Conservation (phyloP, 2,888 invertebrate genomes). For the Eupithecia exiguata region DNA sequence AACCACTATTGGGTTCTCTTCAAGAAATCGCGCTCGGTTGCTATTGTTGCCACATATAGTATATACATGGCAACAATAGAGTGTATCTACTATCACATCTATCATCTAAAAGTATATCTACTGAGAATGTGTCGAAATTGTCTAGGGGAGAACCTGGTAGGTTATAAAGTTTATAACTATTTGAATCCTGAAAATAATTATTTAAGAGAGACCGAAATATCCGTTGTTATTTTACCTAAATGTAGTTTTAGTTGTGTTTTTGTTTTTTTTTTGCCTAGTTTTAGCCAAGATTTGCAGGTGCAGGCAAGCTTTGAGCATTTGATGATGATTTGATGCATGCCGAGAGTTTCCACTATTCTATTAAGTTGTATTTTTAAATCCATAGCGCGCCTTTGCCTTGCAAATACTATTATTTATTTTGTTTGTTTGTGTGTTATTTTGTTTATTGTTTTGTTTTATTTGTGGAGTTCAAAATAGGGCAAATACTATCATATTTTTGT, state of each 20-base stretch:
- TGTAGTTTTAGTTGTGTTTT: too few relatives aligned
- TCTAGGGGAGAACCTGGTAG: neutral
- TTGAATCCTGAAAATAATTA: neutral
- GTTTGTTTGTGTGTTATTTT: too few relatives aligned
- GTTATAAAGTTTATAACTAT: neutral
- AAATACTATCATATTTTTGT: neutral
- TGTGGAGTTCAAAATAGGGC: too few relatives aligned
- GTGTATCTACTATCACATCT: too few relatives aligned
- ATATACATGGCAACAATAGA: too few relatives aligned
- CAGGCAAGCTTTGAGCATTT: neutral
- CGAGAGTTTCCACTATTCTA: neutral
- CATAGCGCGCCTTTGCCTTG: neutral
- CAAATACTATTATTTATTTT: neutral
- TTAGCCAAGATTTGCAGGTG: too few relatives aligned
- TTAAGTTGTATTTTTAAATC: neutral
- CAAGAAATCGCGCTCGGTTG: neutral
- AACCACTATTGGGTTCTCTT: neutral
- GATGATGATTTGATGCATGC: too few relatives aligned
- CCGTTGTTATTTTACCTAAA: too few relatives aligned
- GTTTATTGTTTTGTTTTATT: too few relatives aligned
- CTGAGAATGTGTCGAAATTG: neutral
- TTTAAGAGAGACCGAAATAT: neutral
- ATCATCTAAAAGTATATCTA: too few relatives aligned
- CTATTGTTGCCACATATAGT: neutral
- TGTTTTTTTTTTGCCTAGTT: too few relatives aligned